Conservation (phyloP, 2,888 invertebrate genomes). For the Andrena dorsata region DNA sequence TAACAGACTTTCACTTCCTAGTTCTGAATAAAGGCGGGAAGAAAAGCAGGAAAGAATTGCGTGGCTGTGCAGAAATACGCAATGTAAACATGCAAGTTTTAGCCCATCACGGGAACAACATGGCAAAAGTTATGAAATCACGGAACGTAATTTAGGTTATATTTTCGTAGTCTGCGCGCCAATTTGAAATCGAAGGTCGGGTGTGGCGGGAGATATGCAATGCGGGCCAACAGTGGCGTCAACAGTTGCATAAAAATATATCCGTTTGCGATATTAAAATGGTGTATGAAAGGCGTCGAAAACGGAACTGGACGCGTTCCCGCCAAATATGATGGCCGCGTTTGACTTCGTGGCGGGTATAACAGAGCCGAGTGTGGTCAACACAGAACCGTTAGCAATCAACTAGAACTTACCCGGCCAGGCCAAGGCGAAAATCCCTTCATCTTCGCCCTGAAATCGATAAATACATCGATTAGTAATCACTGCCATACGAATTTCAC, state of each 20-base stretch:
- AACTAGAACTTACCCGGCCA: constrained; percentile 92
- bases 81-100: constrained; percentile 30
- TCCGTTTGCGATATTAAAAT: constrained; percentile 1
- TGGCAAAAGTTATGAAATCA: constrained; percentile 48
- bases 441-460: constrained; percentile 96
- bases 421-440: constrained; percentile 99
- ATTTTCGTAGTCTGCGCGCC: constrained; percentile 79
- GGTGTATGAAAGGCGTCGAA: neutral
- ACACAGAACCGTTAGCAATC: constrained; percentile 84
- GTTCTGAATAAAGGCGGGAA: neutral
- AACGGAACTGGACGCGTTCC: constrained; percentile 50
- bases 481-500: constrained; percentile 42
- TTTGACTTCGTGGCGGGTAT: constrained; percentile 75
- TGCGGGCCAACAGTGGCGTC: constrained; percentile 51
- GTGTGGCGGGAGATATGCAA: constrained; percentile 78
- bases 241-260: constrained; percentile 32
- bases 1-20: neutral
- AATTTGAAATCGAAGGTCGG: constrained; percentile 82
- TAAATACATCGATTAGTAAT: constrained; percentile 75
- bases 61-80: neutral
- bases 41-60: neutral
- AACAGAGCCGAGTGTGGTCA: constrained; percentile 63
- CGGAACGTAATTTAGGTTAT: constrained; percentile 79
- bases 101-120: neutral
- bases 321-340: constrained; percentile 75